These are phyloP conservation scores for Corynorhinus townsendii DNA, from an alignment of 2,113 vertebrate genomes.

Conservation along the genomic window DNA sequence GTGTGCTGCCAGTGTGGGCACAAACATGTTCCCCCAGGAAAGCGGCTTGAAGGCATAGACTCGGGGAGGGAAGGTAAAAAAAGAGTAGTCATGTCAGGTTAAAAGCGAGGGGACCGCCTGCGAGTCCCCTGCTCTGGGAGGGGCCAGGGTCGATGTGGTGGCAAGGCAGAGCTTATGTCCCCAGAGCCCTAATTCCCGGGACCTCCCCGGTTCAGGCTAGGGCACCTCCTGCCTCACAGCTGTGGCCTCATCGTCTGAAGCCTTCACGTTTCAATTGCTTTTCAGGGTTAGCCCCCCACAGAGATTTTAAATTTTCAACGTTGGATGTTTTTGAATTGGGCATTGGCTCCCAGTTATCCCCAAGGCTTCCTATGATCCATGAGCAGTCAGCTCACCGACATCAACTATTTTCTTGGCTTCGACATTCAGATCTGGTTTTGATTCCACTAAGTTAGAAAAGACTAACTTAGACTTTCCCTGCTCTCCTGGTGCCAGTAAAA, in stretches of 20 bases:
- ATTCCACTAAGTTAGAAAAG: background rate
- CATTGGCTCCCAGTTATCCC: background rate
- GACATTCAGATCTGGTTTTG: background rate
- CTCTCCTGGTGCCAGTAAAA: background rate
- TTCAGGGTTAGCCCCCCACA: background rate
- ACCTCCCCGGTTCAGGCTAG: background rate
- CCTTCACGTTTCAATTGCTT: background rate
- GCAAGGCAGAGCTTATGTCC: rapidly evolving
- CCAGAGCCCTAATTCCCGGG: background rate
- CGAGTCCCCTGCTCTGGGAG: background rate
- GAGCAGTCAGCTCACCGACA: background rate
- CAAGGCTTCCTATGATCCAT: background rate
- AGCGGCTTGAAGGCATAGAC: constrained; percentile 61
- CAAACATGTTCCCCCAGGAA: constrained; percentile 61
- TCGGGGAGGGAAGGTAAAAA: constrained; percentile 60
- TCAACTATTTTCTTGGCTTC: background rate
- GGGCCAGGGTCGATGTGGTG: too few relatives aligned
- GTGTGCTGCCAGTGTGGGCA: constrained; percentile 58
- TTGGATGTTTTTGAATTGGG: background rate
- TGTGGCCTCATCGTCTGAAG: background rate
- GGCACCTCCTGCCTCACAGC: background rate
- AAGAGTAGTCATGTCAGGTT: constrained; percentile 46
- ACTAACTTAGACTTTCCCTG: background rate
- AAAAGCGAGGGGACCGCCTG: background rate
- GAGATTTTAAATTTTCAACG: background rate